These are phyloP conservation scores for Myrmecophaga tridactyla DNA, from an alignment of 2,113 vertebrate species.

Conservation along the genomic window DNA sequence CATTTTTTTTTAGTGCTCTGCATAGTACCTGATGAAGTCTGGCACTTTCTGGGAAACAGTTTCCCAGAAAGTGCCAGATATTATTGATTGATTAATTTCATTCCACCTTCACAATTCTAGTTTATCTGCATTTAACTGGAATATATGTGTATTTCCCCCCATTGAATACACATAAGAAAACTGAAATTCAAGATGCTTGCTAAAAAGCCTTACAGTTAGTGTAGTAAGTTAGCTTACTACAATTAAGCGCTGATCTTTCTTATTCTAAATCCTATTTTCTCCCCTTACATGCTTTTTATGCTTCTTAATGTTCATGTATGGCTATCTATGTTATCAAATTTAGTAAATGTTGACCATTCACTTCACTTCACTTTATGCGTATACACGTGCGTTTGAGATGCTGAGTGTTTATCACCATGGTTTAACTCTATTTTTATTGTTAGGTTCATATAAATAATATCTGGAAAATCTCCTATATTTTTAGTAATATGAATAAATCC, in stretches of 20 bases:
- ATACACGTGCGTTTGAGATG: neutral
- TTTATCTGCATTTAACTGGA: neutral
- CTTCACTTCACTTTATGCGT: neutral
- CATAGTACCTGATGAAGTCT: neutral
- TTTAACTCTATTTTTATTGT: neutral
- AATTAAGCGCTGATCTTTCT: neutral
- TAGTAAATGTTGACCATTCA: neutral
- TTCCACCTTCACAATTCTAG: neutral
- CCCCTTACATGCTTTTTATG: neutral
- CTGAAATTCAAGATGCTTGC: too few species aligned
- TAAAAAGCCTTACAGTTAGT: neutral
- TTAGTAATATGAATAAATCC: neutral
- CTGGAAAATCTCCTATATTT: too few species aligned
- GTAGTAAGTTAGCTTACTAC: neutral
- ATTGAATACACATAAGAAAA: neutral
- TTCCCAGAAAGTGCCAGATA: too few species aligned
- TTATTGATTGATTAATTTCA: constrained; percentile 17
- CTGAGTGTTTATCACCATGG: neutral
- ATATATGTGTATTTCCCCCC: neutral
- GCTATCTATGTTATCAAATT: neutral
- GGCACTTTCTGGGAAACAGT: neutral
- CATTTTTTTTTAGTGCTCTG: neutral
- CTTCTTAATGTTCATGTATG: neutral
- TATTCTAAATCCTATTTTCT: neutral
- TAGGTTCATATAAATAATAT: neutral